Evolutionary conservation across 2,797 vertebrate genomes (phyloP), one percentile per base, ranked within the genome.

Genomic region (Hylomyscus alleni): DNA sequence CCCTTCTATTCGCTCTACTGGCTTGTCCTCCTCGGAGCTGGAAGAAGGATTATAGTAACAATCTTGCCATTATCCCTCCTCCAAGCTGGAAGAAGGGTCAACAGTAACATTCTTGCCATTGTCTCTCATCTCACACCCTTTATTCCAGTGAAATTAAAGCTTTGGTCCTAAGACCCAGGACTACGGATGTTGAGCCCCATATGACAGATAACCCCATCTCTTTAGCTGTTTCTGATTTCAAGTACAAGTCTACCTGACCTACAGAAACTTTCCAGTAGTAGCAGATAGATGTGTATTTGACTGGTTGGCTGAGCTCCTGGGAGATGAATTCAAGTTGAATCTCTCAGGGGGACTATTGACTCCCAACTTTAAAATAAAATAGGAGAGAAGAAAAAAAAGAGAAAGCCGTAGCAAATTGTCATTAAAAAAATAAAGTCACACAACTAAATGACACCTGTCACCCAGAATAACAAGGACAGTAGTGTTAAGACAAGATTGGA

Each of bases 51-150:
- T 29, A 0, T 31, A 31, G 0, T 8, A 24, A 65, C 50, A 4
- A 14, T 37, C 7, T n/a, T 4, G 13, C 29, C 40, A 5, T 15
- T 0, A 5, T 65, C 50, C 60, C 24, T 78, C 15, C 7, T 34
- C 8, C 65, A 14, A 11, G 31, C 40, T 62, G 0, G 0, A 29
- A 67, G 37, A 72, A 17, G 56, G 17, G 2, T 60, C 34, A 19
- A 1, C 20, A 24, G 0, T 8, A 29, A 65, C 50, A 4, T 24
- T 37, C 4, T n/a, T 6, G 17, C 22, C 40, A 13, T 15, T 1
- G 10, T 50, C 40, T 60, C 52, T 72, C 73, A 10, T 12, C 29
- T 11, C 0, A 40, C 26, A 5, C 2, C 6, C 60, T 26, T 22
- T 7, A n/a, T 24, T 10, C 12, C 60, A 19, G 15, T 72, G 40